phyloP scores from a whole-genome alignment of 2,888 invertebrate species.

The Sericinus montela region DNA sequence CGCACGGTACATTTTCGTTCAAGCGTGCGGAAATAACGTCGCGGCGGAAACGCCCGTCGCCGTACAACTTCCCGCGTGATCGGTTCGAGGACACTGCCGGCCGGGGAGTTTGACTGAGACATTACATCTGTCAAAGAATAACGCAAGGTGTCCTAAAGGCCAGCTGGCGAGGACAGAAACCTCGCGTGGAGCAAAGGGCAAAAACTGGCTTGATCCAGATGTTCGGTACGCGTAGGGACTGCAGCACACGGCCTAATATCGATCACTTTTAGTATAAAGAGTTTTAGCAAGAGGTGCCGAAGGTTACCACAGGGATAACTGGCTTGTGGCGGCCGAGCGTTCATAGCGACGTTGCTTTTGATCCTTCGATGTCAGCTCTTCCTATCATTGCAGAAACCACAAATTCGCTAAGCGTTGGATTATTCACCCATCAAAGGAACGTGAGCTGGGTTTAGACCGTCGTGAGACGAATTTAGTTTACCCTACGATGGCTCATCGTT shows the following conservation, averaged over 20 bases:
- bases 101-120: conserved; percentile 80
- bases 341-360: conserved; percentile 83
- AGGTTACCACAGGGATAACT: conserved; percentile 83
- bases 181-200: conserved; percentile 85
- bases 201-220: too few species aligned
- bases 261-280: conserved; percentile 78
- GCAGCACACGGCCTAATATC: conserved; percentile 81
- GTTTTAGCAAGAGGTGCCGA: conserved; percentile 65
- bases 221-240: too few species aligned
- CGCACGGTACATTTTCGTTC: too few species aligned
- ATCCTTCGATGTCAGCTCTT: conserved; percentile 87
- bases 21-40: too few species aligned
- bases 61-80: conserved; percentile 56
- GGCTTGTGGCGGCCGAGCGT: conserved; percentile 82
- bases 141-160: conserved; percentile 81
- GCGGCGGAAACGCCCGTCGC: conserved; percentile 45
- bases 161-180: conserved; percentile 83
- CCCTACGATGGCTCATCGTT: conserved; percentile 76
- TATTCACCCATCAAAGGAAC: not conserved
- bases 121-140: conserved; percentile 81
- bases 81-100: conserved; percentile 75
- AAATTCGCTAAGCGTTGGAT: conserved; percentile 84
- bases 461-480: conserved; percentile 82
- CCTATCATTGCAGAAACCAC: conserved; percentile 87
- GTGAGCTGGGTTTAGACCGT: conserved; percentile 72